Evolutionary conservation across 2,113 vertebrate species (phyloP).

Genomic region (Melospiza georgiana): DNA sequence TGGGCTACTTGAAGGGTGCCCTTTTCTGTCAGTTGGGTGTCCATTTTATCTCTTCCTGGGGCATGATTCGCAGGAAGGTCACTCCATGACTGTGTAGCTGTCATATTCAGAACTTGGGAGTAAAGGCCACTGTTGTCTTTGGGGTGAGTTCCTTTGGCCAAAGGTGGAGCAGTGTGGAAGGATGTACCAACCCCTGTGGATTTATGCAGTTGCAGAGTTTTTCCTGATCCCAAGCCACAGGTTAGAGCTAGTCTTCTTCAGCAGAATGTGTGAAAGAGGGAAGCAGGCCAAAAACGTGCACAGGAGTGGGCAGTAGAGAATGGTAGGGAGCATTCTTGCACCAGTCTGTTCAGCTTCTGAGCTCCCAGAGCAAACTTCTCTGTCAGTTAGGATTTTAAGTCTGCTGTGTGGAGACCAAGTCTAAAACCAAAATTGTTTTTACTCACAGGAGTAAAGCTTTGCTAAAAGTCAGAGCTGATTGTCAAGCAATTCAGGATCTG

Average conservation of each 20-base stretch:
- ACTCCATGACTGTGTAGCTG: background rate
- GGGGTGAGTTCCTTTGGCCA: background rate
- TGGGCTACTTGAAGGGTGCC: constrained; percentile 1
- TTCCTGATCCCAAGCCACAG: background rate
- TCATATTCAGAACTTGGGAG: background rate
- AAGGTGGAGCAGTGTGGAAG: background rate
- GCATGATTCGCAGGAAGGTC: background rate
- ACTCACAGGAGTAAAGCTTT: background rate
- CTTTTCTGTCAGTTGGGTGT: constrained; percentile 9
- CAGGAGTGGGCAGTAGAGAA: background rate
- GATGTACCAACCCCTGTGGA: background rate
- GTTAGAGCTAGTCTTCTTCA: background rate
- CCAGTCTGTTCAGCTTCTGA: background rate
- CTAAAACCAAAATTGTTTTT: background rate
- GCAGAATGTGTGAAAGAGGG: background rate
- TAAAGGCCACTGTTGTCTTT: background rate
- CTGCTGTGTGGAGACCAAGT: background rate
- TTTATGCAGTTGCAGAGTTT: background rate
- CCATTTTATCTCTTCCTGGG: background rate
- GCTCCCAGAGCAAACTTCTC: background rate
- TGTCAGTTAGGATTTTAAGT: background rate
- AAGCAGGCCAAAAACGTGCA: background rate
- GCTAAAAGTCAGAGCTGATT: background rate
- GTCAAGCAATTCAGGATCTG: background rate
- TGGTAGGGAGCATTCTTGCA: background rate